phyloP scores from a whole-genome alignment of 1,140 invertebrate genomes.

The Helicoverpa armigera region DNA sequence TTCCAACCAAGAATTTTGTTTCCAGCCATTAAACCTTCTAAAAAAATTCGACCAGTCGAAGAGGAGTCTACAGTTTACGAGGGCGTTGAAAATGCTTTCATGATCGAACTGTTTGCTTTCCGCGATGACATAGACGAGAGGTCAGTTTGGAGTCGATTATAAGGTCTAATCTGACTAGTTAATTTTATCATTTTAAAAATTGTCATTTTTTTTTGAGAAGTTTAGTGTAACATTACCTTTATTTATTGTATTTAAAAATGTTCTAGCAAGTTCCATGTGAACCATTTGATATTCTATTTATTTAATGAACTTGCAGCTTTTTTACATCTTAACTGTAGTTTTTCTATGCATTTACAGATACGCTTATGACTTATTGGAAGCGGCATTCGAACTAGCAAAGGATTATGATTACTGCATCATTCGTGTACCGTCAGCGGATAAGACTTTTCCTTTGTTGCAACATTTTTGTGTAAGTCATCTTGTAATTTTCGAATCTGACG shows the following conservation, averaged over 20 bases:
- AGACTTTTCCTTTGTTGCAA: constrained; percentile 87
- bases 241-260: too few relatives aligned
- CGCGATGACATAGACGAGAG: constrained; percentile 72
- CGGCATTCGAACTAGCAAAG: constrained; percentile 90
- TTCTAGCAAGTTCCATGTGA: too few relatives aligned
- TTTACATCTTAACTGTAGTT: too few relatives aligned
- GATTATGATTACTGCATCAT: constrained; percentile 89
- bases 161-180: not conserved
- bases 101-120: constrained; percentile 74
- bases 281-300: too few relatives aligned
- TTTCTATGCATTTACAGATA: constrained; percentile 60
- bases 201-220: too few relatives aligned
- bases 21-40: not conserved
- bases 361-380: constrained; percentile 86
- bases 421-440: constrained; percentile 87
- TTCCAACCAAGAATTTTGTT: too few relatives aligned
- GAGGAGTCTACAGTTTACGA: constrained; percentile 42
- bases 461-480: constrained; percentile 87
- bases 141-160: constrained; percentile 50
- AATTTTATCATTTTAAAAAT: too few relatives aligned
- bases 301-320: too few relatives aligned
- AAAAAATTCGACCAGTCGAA: not conserved
- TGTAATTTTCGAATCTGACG: constrained; percentile 6
- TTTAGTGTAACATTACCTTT: too few relatives aligned
- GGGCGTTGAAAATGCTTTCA: constrained; percentile 72